phyloP scores from a whole-genome alignment of 2,888 invertebrate genomes.

The Scaptomyza caliginosa region DNA sequence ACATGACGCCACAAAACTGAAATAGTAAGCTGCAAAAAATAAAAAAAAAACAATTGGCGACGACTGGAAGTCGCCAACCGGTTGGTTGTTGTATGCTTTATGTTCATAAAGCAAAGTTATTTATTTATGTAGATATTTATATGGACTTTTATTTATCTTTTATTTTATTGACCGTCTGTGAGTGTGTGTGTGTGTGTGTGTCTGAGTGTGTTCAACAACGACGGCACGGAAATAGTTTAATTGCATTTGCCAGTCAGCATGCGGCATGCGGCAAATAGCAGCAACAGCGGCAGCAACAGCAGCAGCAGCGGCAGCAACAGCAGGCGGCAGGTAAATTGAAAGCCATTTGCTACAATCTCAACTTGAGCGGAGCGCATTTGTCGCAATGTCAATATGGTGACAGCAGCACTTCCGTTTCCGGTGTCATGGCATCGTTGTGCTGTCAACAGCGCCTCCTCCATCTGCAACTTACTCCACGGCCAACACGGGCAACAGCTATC shows the following conservation, averaged over 20 bases:
- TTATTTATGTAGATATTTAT: constrained; percentile 67
- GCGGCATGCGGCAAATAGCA: not conserved
- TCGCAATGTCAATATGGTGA: constrained; percentile 76
- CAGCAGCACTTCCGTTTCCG: constrained; percentile 77
- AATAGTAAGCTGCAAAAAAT: constrained; percentile 5
- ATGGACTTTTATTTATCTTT: constrained; percentile 22
- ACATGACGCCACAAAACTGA: constrained; percentile 17
- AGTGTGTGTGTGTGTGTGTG: not conserved
- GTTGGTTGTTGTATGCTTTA: constrained; percentile 21
- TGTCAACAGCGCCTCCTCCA: constrained; percentile 32
- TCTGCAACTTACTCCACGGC: constrained; percentile 28
- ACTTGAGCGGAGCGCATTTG: constrained; percentile 65
- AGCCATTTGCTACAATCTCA: constrained; percentile 71
- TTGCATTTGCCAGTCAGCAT: constrained; percentile 58
- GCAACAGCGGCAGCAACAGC: constrained; percentile 15
- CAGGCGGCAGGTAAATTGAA: constrained; percentile 52
- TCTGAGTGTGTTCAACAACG: constrained; percentile 26
- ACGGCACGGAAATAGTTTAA: constrained; percentile 76
- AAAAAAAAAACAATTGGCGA: constrained; percentile 34
- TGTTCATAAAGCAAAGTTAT: constrained; percentile 51
- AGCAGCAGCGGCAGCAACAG: constrained; percentile 23
- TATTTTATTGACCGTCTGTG: constrained; percentile 50
- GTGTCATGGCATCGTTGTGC: constrained; percentile 42
- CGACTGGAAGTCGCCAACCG: constrained; percentile 61
- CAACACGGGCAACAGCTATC: not conserved